A percentile compares a stretch with the other conserved stretches of the same genome.
Evolutionary conservation across 2,113 vertebrate genomes (phyloP).

Genomic region (Gymnogyps californianus): DNA sequence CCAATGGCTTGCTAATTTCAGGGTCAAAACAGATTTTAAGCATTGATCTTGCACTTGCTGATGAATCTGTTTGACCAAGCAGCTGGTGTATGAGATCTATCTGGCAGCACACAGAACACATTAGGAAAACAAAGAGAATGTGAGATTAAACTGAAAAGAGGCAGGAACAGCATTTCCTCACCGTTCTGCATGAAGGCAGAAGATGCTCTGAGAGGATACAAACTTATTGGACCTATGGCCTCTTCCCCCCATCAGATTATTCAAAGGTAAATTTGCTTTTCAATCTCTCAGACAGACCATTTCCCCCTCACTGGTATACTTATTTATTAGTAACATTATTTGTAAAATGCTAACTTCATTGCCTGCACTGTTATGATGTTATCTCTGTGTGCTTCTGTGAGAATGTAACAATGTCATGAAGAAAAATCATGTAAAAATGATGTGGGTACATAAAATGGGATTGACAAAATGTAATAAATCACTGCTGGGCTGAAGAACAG

Average conservation of each 20-base stretch:
- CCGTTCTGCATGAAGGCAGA: constrained; percentile 18
- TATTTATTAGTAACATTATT: constrained; percentile 72
- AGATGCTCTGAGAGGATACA: constrained; percentile 1
- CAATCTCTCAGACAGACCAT: constrained; percentile 39
- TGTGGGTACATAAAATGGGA: constrained; percentile 72
- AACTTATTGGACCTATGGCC: constrained; percentile 12
- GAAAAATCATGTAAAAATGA: constrained; percentile 79
- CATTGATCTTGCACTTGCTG: constrained; percentile 26
- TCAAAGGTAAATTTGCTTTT: constrained; percentile 69
- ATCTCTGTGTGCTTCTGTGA: constrained; percentile 68
- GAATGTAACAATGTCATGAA: constrained; percentile 74
- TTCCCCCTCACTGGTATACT: constrained; percentile 48
- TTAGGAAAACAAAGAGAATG: constrained; percentile 53
- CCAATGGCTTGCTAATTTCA: not conserved
- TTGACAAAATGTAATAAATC: constrained; percentile 80
- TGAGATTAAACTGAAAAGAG: constrained; percentile 39
- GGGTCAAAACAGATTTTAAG: constrained; percentile 33
- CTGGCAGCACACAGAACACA: not conserved
- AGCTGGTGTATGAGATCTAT: constrained; percentile 28
- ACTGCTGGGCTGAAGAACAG: constrained; percentile 68
- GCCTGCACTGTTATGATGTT: constrained; percentile 56
- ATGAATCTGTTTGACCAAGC: constrained; percentile 37
- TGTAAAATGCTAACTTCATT: constrained; percentile 73
- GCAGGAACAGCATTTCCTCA: not conserved
- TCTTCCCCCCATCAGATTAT: constrained; percentile 43